Evolutionary conservation across 2,888 invertebrate species (phyloP).

Genomic region (Apotomis turbidana): DNA sequence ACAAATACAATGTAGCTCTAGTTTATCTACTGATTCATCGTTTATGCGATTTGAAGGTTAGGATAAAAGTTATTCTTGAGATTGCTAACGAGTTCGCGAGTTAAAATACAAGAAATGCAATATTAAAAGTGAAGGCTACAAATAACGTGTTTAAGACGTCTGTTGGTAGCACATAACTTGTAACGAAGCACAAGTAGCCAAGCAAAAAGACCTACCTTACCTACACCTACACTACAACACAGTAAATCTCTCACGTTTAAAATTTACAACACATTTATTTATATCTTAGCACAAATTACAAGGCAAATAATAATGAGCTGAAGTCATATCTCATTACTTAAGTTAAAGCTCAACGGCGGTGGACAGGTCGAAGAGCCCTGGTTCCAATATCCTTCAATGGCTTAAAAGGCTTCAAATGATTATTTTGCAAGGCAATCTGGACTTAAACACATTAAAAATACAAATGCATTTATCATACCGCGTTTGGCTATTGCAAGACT

Average conservation of each 20-base stretch:
- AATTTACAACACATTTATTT: conserved; percentile 69
- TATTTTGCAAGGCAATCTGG: conserved; percentile 15
- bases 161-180: conserved; percentile 39
- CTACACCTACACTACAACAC: conserved; percentile 46
- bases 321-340: conserved; percentile 80
- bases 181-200: conserved; percentile 39
- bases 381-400: conserved; percentile 56
- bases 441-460: not conserved
- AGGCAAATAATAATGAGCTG: conserved; percentile 75
- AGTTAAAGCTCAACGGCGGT: conserved; percentile 71
- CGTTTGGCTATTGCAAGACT: not conserved
- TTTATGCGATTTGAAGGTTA: conserved; percentile 6
- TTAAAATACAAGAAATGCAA: conserved; percentile 13
- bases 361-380: conserved; percentile 70
- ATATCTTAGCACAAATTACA: conserved; percentile 69
- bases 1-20: conserved; percentile 43
- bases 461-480: not conserved
- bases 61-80: not conserved
- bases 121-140: conserved; percentile 26
- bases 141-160: conserved; percentile 34
- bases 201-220: conserved; percentile 51
- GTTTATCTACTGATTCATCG: conserved; percentile 35
- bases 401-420: conserved; percentile 53
- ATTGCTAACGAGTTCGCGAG: conserved; percentile 18
- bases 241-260: conserved; percentile 69